phyloP scores from a whole-genome alignment of 2,888 invertebrate species.

The Ethmia dodecea region DNA sequence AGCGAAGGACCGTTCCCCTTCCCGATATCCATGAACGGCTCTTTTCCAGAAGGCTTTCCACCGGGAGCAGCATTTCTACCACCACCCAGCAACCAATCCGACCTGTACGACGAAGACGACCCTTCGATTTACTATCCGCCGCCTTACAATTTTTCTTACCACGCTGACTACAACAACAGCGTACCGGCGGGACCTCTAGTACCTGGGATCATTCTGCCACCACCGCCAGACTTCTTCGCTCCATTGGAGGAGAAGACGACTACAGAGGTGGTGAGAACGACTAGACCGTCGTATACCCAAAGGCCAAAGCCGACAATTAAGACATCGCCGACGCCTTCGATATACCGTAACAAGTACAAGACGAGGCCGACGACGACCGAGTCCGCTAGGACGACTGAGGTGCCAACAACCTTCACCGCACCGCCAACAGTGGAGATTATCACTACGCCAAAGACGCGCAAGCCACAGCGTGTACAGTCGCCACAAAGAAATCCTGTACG shows the following conservation, averaged over 20 bases:
- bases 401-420: conserved; percentile 57
- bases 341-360: conserved; percentile 60
- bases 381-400: conserved; percentile 49
- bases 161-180: conserved; percentile 84
- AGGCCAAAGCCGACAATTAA: conserved; percentile 54
- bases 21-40: conserved; percentile 76
- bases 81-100: conserved; percentile 86
- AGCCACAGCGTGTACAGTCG: conserved; percentile 53
- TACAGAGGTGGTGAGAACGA: conserved; percentile 44
- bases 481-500: conserved; percentile 65
- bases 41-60: conserved; percentile 76
- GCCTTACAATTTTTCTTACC: conserved; percentile 92
- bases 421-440: conserved; percentile 56
- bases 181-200: conserved; percentile 92
- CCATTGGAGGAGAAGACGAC: conserved; percentile 77
- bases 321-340: conserved; percentile 43
- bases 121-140: conserved; percentile 94
- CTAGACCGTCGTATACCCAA: conserved; percentile 41
- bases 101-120: conserved; percentile 92
- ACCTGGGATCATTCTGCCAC: conserved; percentile 92
- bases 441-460: conserved; percentile 55
- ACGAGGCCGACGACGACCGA: conserved; percentile 58
- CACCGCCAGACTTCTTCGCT: conserved; percentile 92
- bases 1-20: conserved; percentile 75
- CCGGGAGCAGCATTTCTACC: conserved; percentile 78